Evolutionary conservation across 1,140 invertebrate species (phyloP).

Genomic region (Phocides pigmalion): DNA sequence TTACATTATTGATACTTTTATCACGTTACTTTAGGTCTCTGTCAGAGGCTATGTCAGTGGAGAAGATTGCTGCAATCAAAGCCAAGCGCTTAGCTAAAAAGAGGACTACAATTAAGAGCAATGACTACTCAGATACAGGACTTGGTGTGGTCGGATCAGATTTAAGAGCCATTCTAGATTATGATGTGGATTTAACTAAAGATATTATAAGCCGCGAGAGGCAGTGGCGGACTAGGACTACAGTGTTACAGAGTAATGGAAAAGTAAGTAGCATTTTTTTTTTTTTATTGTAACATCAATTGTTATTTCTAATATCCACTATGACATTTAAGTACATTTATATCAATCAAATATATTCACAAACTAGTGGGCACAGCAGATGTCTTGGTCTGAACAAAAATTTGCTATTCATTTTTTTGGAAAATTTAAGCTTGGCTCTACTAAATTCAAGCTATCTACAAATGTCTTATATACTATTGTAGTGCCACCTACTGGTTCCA

Average conservation of each 20-base stretch:
- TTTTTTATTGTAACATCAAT: background rate
- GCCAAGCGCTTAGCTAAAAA: constrained; percentile 98
- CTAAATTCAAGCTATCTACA: too few relatives aligned
- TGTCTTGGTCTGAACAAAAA: too few relatives aligned
- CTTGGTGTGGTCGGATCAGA: constrained; percentile 90
- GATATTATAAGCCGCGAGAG: constrained; percentile 97
- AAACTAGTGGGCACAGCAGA: too few relatives aligned
- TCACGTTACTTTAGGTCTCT: constrained; percentile 86
- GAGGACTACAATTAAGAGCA: constrained; percentile 97
- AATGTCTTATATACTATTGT: too few relatives aligned
- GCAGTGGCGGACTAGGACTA: constrained; percentile 97
- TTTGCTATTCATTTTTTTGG: too few relatives aligned
- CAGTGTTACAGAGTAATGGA: constrained; percentile 97
- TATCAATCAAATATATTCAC: too few relatives aligned
- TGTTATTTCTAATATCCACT: background rate
- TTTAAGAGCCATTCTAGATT: constrained; percentile 94
- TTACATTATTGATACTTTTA: background rate
- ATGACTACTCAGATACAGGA: constrained; percentile 89
- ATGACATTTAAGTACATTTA: too few relatives aligned
- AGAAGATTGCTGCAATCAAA: constrained; percentile 99
- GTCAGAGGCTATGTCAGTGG: constrained; percentile 97
- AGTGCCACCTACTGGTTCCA: too few relatives aligned
- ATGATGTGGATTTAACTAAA: constrained; percentile 97
- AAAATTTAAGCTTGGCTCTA: too few relatives aligned
- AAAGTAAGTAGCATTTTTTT: constrained; percentile 86